Conservation (phyloP, 2,113 vertebrate species). For the Pica pica region DNA sequence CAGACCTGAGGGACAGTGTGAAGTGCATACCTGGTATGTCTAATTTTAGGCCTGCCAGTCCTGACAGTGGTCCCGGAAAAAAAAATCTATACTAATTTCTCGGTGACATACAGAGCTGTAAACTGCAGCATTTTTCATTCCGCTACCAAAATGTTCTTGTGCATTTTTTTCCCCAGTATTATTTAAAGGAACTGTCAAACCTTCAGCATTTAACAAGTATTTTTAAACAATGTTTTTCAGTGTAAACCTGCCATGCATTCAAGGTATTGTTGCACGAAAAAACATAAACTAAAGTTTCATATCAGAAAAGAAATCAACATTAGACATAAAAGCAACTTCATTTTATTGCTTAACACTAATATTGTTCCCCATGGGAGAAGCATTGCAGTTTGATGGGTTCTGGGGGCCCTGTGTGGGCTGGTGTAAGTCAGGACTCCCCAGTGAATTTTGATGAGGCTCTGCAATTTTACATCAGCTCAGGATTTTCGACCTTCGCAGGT, state of each 20-base stretch:
- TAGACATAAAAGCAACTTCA: background rate
- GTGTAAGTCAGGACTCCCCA: slow-evolving; percentile 48
- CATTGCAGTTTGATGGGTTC: background rate
- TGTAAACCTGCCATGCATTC: slow-evolving; percentile 5
- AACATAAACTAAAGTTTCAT: background rate
- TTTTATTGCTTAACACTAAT: slow-evolving; percentile 21
- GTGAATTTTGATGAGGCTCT: slow-evolving; percentile 39
- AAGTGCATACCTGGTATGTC: slow-evolving; percentile 61
- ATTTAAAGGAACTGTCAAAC: slow-evolving; percentile 58
- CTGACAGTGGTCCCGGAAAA: slow-evolving; percentile 44
- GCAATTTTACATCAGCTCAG: slow-evolving; percentile 27
- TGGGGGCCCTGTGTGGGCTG: background rate
- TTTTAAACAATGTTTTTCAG: slow-evolving; percentile 37
- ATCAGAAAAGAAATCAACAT: slow-evolving; percentile 34
- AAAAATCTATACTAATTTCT: slow-evolving; percentile 70
- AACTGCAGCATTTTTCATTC: slow-evolving; percentile 51
- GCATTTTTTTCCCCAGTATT: background rate
- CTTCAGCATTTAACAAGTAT: slow-evolving; percentile 41
- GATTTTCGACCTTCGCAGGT: background rate
- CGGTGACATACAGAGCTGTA: slow-evolving; percentile 10
- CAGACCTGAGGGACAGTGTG: slow-evolving; percentile 51
- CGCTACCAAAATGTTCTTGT: slow-evolving; percentile 12
- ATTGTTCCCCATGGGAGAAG: background rate
- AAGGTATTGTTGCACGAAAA: slow-evolving; percentile 26
- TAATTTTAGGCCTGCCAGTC: slow-evolving; percentile 68